These are phyloP conservation scores for Scotopteryx bipunctaria DNA, from an alignment of 2,888 invertebrate genomes.

Conservation along the genomic window DNA sequence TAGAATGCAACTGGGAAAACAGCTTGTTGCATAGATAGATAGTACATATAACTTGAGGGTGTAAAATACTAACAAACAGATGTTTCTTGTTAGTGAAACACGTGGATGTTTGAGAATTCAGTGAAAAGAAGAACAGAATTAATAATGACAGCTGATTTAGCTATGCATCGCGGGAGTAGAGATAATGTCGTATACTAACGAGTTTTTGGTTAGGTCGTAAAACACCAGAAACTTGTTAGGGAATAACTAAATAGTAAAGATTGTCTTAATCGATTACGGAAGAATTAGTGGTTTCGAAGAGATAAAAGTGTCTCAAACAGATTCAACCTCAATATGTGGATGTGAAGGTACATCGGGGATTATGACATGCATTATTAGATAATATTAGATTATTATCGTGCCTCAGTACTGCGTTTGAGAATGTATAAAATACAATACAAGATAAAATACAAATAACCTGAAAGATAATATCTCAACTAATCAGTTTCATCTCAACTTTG, in stretches of 20 bases:
- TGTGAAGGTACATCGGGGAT: conserved; percentile 26
- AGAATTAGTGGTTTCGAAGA: conserved; percentile 35
- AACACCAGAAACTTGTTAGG: conserved; percentile 45
- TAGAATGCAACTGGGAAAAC: no score
- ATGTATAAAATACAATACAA: no score
- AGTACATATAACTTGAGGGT: no score
- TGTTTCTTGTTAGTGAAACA: background rate
- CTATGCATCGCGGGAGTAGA: conserved; percentile 49
- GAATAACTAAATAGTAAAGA: conserved; percentile 47
- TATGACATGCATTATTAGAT: no score
- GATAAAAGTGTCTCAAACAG: conserved; percentile 36
- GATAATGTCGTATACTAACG: conserved; percentile 50
- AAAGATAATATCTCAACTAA: no score
- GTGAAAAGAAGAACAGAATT: conserved; percentile 45
- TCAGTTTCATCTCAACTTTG: no score
- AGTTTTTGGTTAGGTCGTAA: conserved; percentile 45
- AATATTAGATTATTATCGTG: no score
- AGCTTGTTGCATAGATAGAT: no score
- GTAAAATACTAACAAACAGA: background rate
- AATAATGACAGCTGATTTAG: conserved; percentile 56
- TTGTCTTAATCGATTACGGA: conserved; percentile 51
- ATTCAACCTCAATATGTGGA: conserved; percentile 25
- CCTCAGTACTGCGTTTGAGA: no score
- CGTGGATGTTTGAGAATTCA: conserved; percentile 36
- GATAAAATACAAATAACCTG: no score